Base-by-base conservation (phyloP, 1,140 invertebrate species). In the Glomeris maerens region DNA sequence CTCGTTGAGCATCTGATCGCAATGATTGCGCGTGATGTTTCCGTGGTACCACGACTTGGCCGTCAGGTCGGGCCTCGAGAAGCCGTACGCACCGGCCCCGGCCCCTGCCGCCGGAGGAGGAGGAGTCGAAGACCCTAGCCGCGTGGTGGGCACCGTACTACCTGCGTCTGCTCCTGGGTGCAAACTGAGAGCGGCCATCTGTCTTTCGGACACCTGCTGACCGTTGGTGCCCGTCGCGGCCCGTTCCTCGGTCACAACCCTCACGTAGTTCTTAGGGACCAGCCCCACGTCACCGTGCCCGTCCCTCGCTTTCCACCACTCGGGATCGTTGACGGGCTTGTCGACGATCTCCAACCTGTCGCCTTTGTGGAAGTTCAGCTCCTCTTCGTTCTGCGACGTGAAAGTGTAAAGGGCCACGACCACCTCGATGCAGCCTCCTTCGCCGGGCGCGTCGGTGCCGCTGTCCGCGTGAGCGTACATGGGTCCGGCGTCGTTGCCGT, bases 291-390 rank as follows among this genome's bases (percentile, higher is more conserved):
- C 82, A 10, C 92, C 92, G 64, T 83, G 80, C 40, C 79, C 79
- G 71, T 97, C 98, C 49, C 92, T 75, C 36, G 94, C 94, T 64
- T 84, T 83, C 74, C 89, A 96, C 93, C 93, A 98, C 70, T 98
- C 94, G 0, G 95, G 94, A 75, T 98, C 95, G 48, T 91, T 86
- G 7, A 82, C 77, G 2, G 93, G 93, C 64, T 92, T 78, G 69
- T 95, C 91, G 36, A 98, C 71, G 57, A 98, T 92, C 69, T 96
- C 91, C 50, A 98, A 71, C 39, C 88, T 76, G 69, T 95, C 89
- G 40, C 86, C 91, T 66, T 98, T 97, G 60, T 92, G 84, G 66
- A 98, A 98, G 40, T 86, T 91, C 50, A 98, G 69, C 70, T 98
- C 95, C 66, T 96, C 91, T 61, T 95, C 87, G 65, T 92, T 96